These are phyloP conservation scores for Hedychridium roseum DNA, from an alignment of 2,888 invertebrate genomes.

Conservation along the genomic window DNA sequence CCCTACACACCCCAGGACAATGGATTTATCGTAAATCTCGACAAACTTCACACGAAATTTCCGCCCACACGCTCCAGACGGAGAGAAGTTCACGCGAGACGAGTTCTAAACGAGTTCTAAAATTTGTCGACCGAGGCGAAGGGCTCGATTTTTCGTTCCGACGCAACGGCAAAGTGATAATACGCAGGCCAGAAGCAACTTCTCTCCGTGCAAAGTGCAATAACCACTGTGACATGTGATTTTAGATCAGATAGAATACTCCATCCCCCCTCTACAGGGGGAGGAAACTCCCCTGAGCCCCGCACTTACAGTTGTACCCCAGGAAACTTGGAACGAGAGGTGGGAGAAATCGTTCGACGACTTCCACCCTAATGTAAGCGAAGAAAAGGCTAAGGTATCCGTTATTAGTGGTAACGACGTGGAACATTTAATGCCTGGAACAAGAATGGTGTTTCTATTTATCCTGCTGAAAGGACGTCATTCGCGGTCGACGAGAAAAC, in stretches of 20 bases:
- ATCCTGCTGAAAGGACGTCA: background rate
- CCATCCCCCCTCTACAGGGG: too few species aligned
- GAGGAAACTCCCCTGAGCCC: too few species aligned
- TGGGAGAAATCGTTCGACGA: conserved; percentile 25
- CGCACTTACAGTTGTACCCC: too few species aligned
- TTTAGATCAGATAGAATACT: too few species aligned
- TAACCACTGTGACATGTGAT: conserved; percentile 13
- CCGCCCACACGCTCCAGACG: background rate
- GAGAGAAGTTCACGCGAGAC: background rate
- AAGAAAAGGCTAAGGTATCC: conserved; percentile 30
- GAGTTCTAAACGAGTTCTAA: background rate
- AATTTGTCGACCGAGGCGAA: background rate
- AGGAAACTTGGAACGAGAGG: too few species aligned
- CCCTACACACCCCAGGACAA: too few species aligned
- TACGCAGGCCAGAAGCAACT: conserved; percentile 30
- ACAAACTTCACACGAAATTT: background rate
- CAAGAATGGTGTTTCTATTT: too few species aligned
- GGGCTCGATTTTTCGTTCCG: too few species aligned
- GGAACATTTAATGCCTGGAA: too few species aligned
- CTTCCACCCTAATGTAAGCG: conserved; percentile 25
- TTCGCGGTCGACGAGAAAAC: conserved; percentile 2
- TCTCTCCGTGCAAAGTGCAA: conserved; percentile 40
- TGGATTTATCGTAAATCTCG: background rate
- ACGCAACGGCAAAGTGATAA: background rate
- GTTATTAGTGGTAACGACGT: too few species aligned